Conservation (phyloP, 2,797 vertebrate species). For the Melanotaenia parkinsoni region DNA sequence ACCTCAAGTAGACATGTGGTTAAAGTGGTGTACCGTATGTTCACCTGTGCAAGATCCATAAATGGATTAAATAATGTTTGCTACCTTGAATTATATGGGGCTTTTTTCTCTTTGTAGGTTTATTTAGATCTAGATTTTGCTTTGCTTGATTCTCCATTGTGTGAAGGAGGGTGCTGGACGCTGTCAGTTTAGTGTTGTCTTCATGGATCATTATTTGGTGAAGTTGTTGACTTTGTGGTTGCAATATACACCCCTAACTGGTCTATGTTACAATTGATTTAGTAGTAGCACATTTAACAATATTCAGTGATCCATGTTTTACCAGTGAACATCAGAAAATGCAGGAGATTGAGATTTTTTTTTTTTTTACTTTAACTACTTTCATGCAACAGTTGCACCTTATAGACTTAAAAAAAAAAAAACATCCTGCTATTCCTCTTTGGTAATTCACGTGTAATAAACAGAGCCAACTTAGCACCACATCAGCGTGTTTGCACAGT, state of each 20-base stretch:
- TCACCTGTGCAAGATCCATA: neutral
- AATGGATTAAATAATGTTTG: neutral
- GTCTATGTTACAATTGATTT: neutral
- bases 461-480: no score
- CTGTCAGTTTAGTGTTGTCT: neutral
- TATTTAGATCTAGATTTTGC: neutral
- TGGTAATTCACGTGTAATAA: no score
- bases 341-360: no score
- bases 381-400: no score
- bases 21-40: neutral
- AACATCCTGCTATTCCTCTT: no score
- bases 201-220: neutral
- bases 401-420: no score
- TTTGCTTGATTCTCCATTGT: neutral
- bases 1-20: conserved; percentile 2
- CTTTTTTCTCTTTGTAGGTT: neutral
- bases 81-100: neutral
- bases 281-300: neutral
- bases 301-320: neutral
- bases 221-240: neutral
- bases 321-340: neutral
- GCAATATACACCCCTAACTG: neutral
- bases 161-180: neutral
- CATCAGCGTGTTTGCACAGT: no score
- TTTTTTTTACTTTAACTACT: no score